Base-by-base conservation (phyloP, 2,797 vertebrate species). In the Sebastes vulpes region DNA sequence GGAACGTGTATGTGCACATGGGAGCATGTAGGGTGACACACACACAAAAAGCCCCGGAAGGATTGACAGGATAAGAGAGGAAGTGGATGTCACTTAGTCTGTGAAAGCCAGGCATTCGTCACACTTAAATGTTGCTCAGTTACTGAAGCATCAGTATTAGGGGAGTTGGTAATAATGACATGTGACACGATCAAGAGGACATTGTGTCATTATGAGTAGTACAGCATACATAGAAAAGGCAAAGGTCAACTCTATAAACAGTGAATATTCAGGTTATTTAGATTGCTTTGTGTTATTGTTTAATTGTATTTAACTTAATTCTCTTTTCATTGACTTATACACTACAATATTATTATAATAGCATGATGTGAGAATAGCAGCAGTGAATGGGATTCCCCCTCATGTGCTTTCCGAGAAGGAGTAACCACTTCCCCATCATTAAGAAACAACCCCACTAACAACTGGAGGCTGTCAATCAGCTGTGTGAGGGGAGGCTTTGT, bases 71-170 rank as follows among this genome's bases (percentile, higher is more conserved):
- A 72, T 31, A 63, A 77, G 70, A 73, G 70, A 72, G 52, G 68
- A 65, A 85, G 72, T 52, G 65, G 77, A 66, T 74, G 74, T 77
- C 77, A 76, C 65, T 75, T 72, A 66, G 73, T 20, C 26, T 18
- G 65, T 69, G 53, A 85, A 80, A 85, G 63, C 26, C 4, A 0
- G 42, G 31, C 67, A 83, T 89, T 84, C 80, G 74, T 90, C 89
- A 75, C 57, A 77, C 81, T 79, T 84, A 74, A 73, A 66, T 61
- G 73, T 64, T 72, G 63, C 71, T 65, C 53, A 16, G 72, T 42
- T 48, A 68, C 72, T 18, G 71, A 66, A 74, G 38, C 65, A 18
- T 75, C 35, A 6, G 56, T 67, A 63, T 83, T 63, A 73, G 54
- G 61, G 68, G 18, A 52, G 76, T 48, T 18, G 3, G 59, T 71